Percentiles rank a stretch among this genome's conserved stretches.
phyloP scores from a whole-genome alignment of 2,113 vertebrate species.

The Ailurus styani region DNA sequence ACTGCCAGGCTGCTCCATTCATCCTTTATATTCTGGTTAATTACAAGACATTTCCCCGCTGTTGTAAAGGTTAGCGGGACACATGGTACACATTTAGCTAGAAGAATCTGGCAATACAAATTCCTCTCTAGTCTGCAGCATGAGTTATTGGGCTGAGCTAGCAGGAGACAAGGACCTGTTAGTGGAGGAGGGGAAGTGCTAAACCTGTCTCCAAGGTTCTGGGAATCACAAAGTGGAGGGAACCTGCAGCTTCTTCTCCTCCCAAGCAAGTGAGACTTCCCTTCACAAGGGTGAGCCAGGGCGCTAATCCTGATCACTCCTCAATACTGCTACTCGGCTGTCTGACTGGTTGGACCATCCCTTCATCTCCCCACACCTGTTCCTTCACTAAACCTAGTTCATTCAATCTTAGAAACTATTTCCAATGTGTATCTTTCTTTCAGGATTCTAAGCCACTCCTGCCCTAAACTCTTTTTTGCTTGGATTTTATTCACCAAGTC shows the following conservation, averaged over 20 bases:
- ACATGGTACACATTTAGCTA: constrained; percentile 50
- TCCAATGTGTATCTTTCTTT: not conserved
- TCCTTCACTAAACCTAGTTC: not conserved
- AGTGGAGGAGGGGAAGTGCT: not conserved
- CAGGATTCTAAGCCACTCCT: not conserved
- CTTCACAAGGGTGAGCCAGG: not conserved
- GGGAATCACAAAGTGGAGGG: not conserved
- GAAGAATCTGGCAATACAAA: constrained; percentile 53
- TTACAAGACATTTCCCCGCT: constrained; percentile 65
- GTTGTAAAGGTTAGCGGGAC: constrained; percentile 68
- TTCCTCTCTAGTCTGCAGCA: constrained; percentile 26
- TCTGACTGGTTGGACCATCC: not conserved
- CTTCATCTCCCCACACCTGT: not conserved
- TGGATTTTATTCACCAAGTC: not conserved
- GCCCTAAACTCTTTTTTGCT: not conserved
- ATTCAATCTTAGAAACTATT: not conserved
- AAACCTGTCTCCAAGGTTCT: not conserved
- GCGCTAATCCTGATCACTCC: too few relatives aligned
- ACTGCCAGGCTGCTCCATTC: constrained; percentile 59
- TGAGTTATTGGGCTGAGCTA: constrained; percentile 28
- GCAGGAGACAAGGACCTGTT: not conserved
- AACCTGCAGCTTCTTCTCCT: not conserved
- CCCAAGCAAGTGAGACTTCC: not conserved
- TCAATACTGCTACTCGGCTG: not conserved
- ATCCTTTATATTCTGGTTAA: constrained; percentile 69